Base-by-base conservation (phyloP, 2,888 invertebrate species). In the Aphidius colemani region DNA sequence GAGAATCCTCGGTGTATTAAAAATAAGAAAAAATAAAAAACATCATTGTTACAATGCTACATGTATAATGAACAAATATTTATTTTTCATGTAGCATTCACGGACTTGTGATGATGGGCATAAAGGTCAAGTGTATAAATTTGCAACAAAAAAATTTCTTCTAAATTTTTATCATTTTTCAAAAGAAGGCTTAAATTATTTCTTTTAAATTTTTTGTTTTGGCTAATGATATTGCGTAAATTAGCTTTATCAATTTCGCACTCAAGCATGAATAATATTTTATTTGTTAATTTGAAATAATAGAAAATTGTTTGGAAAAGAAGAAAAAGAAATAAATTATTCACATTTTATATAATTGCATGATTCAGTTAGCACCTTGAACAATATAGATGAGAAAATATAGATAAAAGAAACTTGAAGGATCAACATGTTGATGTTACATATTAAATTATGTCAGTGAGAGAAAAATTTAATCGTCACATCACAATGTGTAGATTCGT, bases 61-160 rank as follows among this genome's bases (percentile, higher is more conserved):
- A 70, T 71, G 72, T 74, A 69, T 45, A 55, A 69, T 43, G 9
- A 18, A 51, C 11, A 13, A 50, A 39, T 41, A 10, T 43, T 50
- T 53, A 40, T 59, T 13, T 30, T n/a, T 8, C 44, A 46, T 53
- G 45, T 59, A 30, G 30, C 5, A 7, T 39, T 44, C 10, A 49
- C 44, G 56, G 55, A 46, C 39, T 11, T 55, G 41, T 10, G 50
- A 55, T 62, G 59, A 44, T 41, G 62, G 59, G 66, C 59, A 79
- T 78, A 77, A 79, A 78, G 78, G 78, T 79, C 78, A 78, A 79
- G 78, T 78, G 77, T 78, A 78, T 76, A 72, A 74, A 74, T 69
- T 68, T 65, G 66, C 65, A 65, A 40, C 43, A 40, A n/a, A 46
- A 18, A 18, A 18, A 18, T 18, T 18, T 18, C 0, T 18, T 18